Evolutionary conservation across 2,888 invertebrate genomes (phyloP), one percentile per base, ranked within the genome.

Genomic region (Choristoneura rosaceana): DNA sequence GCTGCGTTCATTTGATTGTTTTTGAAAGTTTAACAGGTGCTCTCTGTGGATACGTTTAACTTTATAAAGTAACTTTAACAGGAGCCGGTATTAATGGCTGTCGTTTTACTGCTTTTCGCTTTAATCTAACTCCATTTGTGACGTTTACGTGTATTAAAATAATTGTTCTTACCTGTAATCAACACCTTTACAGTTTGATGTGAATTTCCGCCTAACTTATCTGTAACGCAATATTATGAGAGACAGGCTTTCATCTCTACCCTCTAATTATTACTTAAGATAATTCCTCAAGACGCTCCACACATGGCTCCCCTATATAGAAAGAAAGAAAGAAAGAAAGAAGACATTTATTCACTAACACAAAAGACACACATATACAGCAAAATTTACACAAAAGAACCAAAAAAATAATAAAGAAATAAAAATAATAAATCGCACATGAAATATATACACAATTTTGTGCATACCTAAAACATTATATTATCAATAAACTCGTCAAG

Each of bases 1-100:
- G 78, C 82, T 82, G 79, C 76, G 78, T 76, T 70, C 73, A 78
- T 80, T 81, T 80, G 76, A 71, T 75, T 66, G 78, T 79, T 77
- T 80, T 80, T 76, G 70, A 69, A 74, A 75, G 76, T 80, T 77
- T 79, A 80, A 77, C 76, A 76, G 71, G 71, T 73, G 71, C 77
- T 71, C 63, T 60, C 70, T 67, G 66, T 62, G 71, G 62, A 61
- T 62, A 66, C 61, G 60, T 71, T 71, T 65, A 66, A 71, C 52
- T 71, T 71, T 70, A 14, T 41, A 50, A 52, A 66, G 61, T 65
- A 50, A 76, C 77, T 75, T 74, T 70, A 66, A 74, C 58, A 68
- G 62, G 62, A 73, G 68, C 59, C 33, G 12, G 47, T 43, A 63
- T 59, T 63, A 73, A 73, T 68, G 67, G 58, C n/a, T 41, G 45